Evolutionary conservation across 1,140 invertebrate genomes (phyloP).

Genomic region (Doryteuthis pealeii): DNA sequence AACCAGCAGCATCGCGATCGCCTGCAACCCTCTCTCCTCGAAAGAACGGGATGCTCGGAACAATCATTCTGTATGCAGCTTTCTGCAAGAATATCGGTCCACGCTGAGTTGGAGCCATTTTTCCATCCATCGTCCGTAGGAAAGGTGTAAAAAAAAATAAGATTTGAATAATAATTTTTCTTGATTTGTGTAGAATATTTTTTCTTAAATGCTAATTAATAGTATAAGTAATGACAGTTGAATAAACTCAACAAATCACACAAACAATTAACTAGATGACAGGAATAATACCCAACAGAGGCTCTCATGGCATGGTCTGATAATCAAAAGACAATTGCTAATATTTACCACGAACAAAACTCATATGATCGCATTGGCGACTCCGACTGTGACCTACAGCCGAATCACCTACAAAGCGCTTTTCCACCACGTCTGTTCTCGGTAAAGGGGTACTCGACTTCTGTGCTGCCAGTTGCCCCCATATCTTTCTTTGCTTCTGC

Average conservation of each 20-base stretch:
- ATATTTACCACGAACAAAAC: background rate
- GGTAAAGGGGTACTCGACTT: conserved; percentile 12
- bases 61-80: conserved; percentile 86
- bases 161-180: too few species aligned
- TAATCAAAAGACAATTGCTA: too few species aligned
- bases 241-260: too few species aligned
- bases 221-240: too few species aligned
- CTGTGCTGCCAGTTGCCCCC: conserved; percentile 5
- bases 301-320: too few species aligned
- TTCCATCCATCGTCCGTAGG: conserved; percentile 99
- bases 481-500: conserved; percentile 18
- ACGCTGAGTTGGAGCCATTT: conserved; percentile 97
- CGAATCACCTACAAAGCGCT: too few species aligned
- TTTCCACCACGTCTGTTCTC: background rate
- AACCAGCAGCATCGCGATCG: too few species aligned
- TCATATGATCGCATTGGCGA: conserved; percentile 30
- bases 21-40: conserved; percentile 81
- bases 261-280: background rate
- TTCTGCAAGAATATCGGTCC: conserved; percentile 90
- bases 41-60: conserved; percentile 97
- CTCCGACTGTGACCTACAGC: conserved; percentile 37
- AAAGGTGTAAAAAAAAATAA: conserved; percentile 78
- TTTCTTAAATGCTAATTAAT: too few species aligned
- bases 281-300: too few species aligned
- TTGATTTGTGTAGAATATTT: too few species aligned